Base-by-base conservation (phyloP, 2,113 vertebrate genomes). In the Dissostichus mawsoni region DNA sequence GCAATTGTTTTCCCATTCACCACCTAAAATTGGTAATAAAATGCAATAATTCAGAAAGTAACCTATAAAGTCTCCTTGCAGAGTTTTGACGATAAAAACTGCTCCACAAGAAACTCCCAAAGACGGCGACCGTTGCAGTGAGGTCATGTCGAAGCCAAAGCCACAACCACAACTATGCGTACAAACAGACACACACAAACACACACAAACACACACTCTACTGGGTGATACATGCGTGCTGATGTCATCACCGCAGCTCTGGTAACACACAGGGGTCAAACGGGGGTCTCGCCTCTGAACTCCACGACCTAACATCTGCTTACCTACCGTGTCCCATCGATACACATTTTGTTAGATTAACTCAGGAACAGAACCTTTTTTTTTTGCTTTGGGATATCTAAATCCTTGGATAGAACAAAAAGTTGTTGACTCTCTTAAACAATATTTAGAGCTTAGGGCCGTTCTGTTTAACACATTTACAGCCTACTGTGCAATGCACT, bases 41-140 rank as follows among this genome's bases (percentile, higher is more conserved):
- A 84, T 62, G 72, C 78, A 89, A 88, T 91, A 83, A 88, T 91
- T 90, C 76, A 76, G 72, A 91, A 77, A 62, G 85, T 78, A 78
- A 88, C 80, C 85, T 86, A 88, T 85, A 88, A 91, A 91, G 85
- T 88, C 81, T 80, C 81, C 79, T 76, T 64, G 91, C 85, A 56
- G 82, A 83, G 74, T 81, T 88, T 88, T 77, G 86, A 86, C 63
- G 69, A 87, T 71, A 82, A 87, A 88, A 41, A 90, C 91, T 86
- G 85, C 92, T 94, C 92, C 92, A 88, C 80, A 3, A 90, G 80
- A 91, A 93, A 91, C 87, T 93, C 89, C 91, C 92, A 44, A 73
- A 90, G 84, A 84, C 62, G 71, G 85, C 85, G 90, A 67, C 80
- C 53, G 86, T 76, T 80, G 82, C 86, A 83, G 85, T 78, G 84